Conservation (phyloP, 2,888 invertebrate genomes). For the Blastobasis lacticolella region DNA sequence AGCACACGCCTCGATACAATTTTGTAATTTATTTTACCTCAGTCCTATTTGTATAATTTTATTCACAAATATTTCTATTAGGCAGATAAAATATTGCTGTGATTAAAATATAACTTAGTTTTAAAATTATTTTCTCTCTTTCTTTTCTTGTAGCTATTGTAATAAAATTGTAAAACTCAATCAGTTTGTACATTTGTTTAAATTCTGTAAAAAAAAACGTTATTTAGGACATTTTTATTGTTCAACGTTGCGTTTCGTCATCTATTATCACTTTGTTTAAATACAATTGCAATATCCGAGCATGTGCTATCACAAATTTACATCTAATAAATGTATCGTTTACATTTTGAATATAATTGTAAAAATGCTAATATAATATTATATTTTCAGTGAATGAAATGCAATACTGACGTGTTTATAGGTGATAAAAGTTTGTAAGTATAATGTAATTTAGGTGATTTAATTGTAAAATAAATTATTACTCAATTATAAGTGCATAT, state of each 20-base stretch:
- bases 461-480: slow-evolving; percentile 72
- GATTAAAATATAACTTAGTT: slow-evolving; percentile 56
- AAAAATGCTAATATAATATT: slow-evolving; percentile 21
- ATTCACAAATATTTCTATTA: slow-evolving; percentile 10
- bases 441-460: slow-evolving; percentile 41
- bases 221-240: no score
- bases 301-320: background rate
- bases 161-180: no score
- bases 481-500: slow-evolving; percentile 62
- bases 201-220: no score
- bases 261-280: background rate
- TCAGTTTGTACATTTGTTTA: background rate
- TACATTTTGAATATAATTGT: slow-evolving; percentile 6
- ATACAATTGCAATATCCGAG: background rate
- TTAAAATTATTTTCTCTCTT: slow-evolving; percentile 5
- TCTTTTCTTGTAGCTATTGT: no score
- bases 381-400: slow-evolving; percentile 54
- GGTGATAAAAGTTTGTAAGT: slow-evolving; percentile 44
- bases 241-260: no score
- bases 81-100: slow-evolving; percentile 47
- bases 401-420: slow-evolving; percentile 60
- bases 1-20: slow-evolving; percentile 40
- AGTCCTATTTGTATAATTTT: slow-evolving; percentile 21
- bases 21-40: slow-evolving; percentile 44
- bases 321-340: background rate